Evolutionary conservation across 92 coral and sea anemone species (phyloP).

Genomic region (Phymanthus crucifer): DNA sequence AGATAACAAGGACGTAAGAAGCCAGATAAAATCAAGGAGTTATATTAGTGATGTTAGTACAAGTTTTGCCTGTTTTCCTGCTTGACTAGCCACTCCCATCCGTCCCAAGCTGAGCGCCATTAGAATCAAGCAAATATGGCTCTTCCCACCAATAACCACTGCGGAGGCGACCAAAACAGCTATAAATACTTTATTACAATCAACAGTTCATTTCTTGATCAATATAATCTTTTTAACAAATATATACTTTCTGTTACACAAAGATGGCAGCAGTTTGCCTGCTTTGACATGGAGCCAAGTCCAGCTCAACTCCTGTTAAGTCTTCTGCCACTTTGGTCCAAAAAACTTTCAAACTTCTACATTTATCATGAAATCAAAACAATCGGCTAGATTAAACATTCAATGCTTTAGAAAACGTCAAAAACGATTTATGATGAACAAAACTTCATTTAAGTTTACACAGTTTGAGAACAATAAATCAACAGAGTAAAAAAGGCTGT

Average conservation of each 20-base stretch:
- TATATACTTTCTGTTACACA: not conserved
- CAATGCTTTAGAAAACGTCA: not conserved
- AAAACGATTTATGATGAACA: not conserved
- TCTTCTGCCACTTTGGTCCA: not conserved
- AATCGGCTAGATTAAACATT: not conserved
- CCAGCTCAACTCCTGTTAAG: constrained; percentile 11
- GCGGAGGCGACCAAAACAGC: constrained; percentile 13
- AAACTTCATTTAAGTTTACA: not conserved
- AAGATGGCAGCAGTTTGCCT: not conserved
- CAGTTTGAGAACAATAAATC: not conserved
- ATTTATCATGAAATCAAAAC: not conserved
- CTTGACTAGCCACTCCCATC: constrained; percentile 34
- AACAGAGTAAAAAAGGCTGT: not conserved
- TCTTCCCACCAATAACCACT: not conserved
- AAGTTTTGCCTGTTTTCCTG: constrained; percentile 14
- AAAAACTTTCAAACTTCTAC: not conserved
- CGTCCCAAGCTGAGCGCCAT: constrained; percentile 11
- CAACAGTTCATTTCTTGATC: not conserved
- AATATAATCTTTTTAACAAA: not conserved
- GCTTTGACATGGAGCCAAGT: not conserved
- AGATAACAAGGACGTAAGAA: not conserved
- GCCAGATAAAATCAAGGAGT: constrained; percentile 19
- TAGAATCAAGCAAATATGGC: not conserved
- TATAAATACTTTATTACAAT: not conserved
- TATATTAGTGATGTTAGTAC: not conserved